These are phyloP conservation scores for Emmelina monodactyla DNA, from an alignment of 2,888 invertebrate genomes.

Conservation along the genomic window DNA sequence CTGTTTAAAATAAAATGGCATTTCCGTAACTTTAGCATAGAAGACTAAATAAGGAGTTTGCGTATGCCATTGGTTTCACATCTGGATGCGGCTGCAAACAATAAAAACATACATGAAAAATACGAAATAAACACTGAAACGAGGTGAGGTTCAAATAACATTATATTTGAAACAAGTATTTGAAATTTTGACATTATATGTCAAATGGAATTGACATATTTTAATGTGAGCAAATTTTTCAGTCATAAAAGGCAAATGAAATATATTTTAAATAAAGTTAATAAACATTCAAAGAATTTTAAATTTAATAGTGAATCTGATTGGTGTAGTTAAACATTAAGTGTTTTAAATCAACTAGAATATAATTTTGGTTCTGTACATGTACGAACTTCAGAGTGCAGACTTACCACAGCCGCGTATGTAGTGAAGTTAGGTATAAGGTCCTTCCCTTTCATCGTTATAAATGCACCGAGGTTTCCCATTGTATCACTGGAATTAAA, in stretches of 20 bases:
- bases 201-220: no score
- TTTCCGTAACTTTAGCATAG: conserved; percentile 77
- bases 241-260: no score
- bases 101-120: conserved; percentile 15
- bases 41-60: conserved; percentile 83
- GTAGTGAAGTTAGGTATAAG: conserved; percentile 90
- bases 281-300: no score
- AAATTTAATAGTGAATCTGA: no score
- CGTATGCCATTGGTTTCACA: conserved; percentile 97
- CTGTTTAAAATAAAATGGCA: not conserved
- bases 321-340: no score
- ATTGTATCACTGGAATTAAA: conserved; percentile 87
- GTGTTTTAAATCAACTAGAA: no score
- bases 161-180: not conserved
- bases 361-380: no score
- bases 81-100: conserved; percentile 91
- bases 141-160: no score
- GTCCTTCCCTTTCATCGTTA: conserved; percentile 90
- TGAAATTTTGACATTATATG: no score
- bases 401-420: conserved; percentile 92
- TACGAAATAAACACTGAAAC: not conserved
- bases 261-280: no score
- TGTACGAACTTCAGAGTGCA: no score
- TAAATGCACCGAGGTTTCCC: conserved; percentile 98
- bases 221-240: no score